phyloP scores from a whole-genome alignment of 2,888 invertebrate genomes.

The Ophion slaviceki region DNA sequence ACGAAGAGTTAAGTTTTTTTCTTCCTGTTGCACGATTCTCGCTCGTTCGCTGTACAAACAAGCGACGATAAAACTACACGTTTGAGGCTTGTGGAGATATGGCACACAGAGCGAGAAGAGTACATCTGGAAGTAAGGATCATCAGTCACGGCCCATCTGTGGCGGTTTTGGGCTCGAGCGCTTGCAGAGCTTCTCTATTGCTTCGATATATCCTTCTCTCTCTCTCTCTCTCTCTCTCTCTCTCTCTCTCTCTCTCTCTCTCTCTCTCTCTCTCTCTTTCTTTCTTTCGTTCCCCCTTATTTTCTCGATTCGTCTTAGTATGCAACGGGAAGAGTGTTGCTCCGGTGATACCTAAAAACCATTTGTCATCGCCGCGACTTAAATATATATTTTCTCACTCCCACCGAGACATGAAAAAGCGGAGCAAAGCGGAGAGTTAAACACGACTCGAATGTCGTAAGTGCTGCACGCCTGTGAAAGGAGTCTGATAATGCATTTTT shows the following conservation, averaged over 20 bases:
- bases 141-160: slow-evolving; percentile 83
- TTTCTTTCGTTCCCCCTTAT: slow-evolving; percentile 63
- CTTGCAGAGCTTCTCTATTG: slow-evolving; percentile 70
- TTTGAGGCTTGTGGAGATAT: slow-evolving; percentile 64
- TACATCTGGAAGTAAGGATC: slow-evolving; percentile 83
- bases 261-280: no score
- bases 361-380: slow-evolving; percentile 81
- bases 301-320: slow-evolving; percentile 64
- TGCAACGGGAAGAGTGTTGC: slow-evolving; percentile 66
- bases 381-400: slow-evolving; percentile 74
- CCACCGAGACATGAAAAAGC: slow-evolving; percentile 31
- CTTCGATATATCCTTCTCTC: slow-evolving; percentile 64
- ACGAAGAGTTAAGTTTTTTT: slow-evolving; percentile 47
- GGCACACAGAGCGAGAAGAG: slow-evolving; percentile 55
- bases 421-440: slow-evolving; percentile 35
- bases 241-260: slow-evolving; percentile 41
- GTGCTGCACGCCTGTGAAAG: neutral
- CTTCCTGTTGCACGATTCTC: slow-evolving; percentile 47
- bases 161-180: slow-evolving; percentile 72
- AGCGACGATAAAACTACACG: slow-evolving; percentile 82
- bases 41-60: slow-evolving; percentile 81
- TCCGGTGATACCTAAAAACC: slow-evolving; percentile 75
- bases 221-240: slow-evolving; percentile 56
- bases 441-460: slow-evolving; percentile 40
- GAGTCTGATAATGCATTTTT: slow-evolving; percentile 38